These are phyloP conservation scores for Chiloscyllium punctatum DNA, from an alignment of 2,797 vertebrate species.

Conservation along the genomic window DNA sequence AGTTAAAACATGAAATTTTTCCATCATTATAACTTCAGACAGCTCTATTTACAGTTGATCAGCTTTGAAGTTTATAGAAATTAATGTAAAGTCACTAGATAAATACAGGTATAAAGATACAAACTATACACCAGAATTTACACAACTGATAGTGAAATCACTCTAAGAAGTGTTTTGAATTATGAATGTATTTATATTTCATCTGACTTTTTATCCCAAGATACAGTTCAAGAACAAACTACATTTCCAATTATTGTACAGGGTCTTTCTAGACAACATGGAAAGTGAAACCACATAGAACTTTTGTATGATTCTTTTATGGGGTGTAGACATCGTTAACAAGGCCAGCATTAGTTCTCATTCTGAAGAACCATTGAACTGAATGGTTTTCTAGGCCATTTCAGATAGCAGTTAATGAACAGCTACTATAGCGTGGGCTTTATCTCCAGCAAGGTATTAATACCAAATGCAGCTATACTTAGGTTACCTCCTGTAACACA, in stretches of 20 bases:
- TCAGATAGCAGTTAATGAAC: too few species aligned
- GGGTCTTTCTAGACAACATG: not conserved
- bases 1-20: not conserved
- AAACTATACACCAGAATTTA: not conserved
- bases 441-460: too few species aligned
- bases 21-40: not conserved
- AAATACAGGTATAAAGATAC: not conserved
- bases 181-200: not conserved
- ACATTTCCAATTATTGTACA: not conserved
- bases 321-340: too few species aligned
- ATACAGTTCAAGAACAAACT: not conserved
- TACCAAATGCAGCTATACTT: too few species aligned
- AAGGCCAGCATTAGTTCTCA: too few species aligned
- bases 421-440: too few species aligned
- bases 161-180: not conserved
- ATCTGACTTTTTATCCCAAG: not conserved
- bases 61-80: not conserved
- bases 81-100: not conserved
- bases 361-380: too few species aligned
- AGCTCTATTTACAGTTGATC: not conserved
- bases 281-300: not conserved
- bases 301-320: too few species aligned
- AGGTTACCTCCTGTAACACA: too few species aligned
- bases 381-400: too few species aligned
- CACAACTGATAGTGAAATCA: not conserved